A percentile compares a stretch with the other conserved stretches of the same genome.
These are phyloP conservation scores for Apis florea DNA, from an alignment of 1,140 invertebrate genomes.

Conservation along the genomic window DNA sequence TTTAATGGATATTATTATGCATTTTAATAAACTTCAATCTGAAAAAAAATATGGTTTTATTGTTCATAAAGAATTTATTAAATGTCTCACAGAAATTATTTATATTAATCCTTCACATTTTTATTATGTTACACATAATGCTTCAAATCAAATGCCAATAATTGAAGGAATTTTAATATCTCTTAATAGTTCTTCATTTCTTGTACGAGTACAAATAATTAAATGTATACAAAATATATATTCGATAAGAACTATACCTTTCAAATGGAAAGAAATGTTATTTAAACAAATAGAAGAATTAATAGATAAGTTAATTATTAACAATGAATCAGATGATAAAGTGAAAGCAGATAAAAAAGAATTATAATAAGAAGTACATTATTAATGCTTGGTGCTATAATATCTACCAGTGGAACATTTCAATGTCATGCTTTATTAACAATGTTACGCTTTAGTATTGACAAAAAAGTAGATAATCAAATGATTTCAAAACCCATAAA, in stretches of 20 bases:
- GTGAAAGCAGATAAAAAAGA: conserved; percentile 74
- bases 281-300: conserved; percentile 65
- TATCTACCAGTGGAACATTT: conserved; percentile 73
- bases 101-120: conserved; percentile 55
- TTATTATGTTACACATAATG: conserved; percentile 16
- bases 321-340: conserved; percentile 17
- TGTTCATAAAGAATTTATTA: conserved; percentile 67
- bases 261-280: conserved; percentile 67
- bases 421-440: conserved; percentile 73
- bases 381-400: conserved; percentile 72
- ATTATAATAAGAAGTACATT: conserved; percentile 73
- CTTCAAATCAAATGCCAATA: conserved; percentile 38
- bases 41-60: conserved; percentile 67
- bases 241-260: conserved; percentile 54
- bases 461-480: conserved; percentile 70
- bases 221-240: conserved; percentile 70
- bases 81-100: conserved; percentile 70
- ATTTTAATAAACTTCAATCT: conserved; percentile 33
- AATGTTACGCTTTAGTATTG: conserved; percentile 72
- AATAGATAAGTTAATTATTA: background rate
- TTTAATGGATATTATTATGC: conserved; percentile 39
- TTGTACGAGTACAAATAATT: conserved; percentile 74
- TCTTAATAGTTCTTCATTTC: conserved; percentile 70
- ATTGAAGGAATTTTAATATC: conserved; percentile 70
- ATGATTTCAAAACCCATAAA: conserved; percentile 70